Percentiles rank a stretch among this genome's conserved stretches.
Conservation (phyloP, 2,113 vertebrate species). For the Paratilapia polleni region DNA sequence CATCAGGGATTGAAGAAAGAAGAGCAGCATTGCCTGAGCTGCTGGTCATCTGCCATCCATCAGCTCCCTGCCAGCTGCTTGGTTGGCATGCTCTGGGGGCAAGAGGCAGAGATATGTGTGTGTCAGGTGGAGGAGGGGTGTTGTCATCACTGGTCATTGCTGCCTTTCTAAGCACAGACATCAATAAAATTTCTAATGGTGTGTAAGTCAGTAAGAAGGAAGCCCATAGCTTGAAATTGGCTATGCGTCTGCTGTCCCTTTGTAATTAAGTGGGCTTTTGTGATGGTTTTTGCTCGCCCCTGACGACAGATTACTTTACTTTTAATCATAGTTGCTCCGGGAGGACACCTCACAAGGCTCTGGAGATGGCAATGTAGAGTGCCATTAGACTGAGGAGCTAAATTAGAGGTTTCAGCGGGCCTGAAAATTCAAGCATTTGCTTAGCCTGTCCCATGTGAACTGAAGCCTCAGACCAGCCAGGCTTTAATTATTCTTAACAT, state of each 20-base stretch:
- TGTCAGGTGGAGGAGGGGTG: conserved; percentile 40
- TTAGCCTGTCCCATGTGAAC: conserved; percentile 52
- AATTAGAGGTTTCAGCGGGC: conserved; percentile 65
- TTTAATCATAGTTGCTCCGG: conserved; percentile 65
- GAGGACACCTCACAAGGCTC: conserved; percentile 50
- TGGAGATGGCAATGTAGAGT: conserved; percentile 57
- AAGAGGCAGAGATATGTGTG: conserved; percentile 54
- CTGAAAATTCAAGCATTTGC: conserved; percentile 60
- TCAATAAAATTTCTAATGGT: conserved; percentile 50
- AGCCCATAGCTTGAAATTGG: conserved; percentile 46
- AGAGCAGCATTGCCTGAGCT: conserved; percentile 41
- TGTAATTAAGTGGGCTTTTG: conserved; percentile 52
- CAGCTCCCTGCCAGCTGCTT: conserved; percentile 71
- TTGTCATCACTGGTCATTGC: conserved; percentile 51
- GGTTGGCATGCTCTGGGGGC: conserved; percentile 61
- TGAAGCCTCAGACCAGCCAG: conserved; percentile 31
- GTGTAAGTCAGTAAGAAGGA: conserved; percentile 14
- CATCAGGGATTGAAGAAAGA: conserved; percentile 33
- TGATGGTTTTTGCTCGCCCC: conserved; percentile 40
- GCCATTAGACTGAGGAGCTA: conserved; percentile 61
- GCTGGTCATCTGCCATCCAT: conserved; percentile 72
- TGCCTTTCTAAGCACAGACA: conserved; percentile 48
- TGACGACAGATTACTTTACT: conserved; percentile 59
- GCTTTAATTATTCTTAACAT: conserved; percentile 58
- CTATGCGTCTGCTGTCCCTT: conserved; percentile 19